Evolutionary conservation across 2,113 vertebrate species (phyloP).

Genomic region (Menidia beryllina): DNA sequence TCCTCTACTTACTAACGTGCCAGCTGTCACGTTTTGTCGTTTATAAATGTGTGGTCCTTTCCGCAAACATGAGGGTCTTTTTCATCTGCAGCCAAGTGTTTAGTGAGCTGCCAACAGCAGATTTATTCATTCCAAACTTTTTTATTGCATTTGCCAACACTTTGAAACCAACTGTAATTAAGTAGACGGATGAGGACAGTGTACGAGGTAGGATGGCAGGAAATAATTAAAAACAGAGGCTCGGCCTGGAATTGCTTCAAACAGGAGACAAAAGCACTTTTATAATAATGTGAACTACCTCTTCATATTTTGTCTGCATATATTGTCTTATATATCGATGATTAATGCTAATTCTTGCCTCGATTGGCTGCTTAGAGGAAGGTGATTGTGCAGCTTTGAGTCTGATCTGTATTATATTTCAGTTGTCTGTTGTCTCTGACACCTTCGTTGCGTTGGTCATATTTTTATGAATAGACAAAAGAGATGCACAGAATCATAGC

Average conservation of each 20-base stretch:
- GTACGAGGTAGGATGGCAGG: neutral
- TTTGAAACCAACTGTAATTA: constrained; percentile 7
- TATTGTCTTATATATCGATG: too few relatives aligned
- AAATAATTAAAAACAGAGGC: neutral
- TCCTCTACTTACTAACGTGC: too few relatives aligned
- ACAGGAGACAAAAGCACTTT: too few relatives aligned
- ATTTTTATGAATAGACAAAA: neutral
- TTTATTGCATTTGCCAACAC: constrained; percentile 3
- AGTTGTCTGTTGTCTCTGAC: too few relatives aligned
- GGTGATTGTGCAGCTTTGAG: too few relatives aligned
- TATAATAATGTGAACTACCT: neutral
- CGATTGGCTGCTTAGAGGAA: too few relatives aligned
- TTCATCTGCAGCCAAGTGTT: constrained; percentile 46
- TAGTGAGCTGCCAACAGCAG: neutral
- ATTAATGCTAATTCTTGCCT: too few relatives aligned
- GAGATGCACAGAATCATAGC: neutral
- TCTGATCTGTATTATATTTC: too few relatives aligned
- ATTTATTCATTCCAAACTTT: constrained; percentile 12
- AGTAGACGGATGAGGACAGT: neutral
- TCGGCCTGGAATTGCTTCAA: neutral
- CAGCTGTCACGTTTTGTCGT: neutral
- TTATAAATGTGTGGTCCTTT: neutral
- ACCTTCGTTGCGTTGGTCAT: too few relatives aligned
- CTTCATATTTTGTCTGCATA: neutral
- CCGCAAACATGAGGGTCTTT: constrained; percentile 5